These are phyloP conservation scores for Pristionchus mayeri DNA, from an alignment of 2,888 invertebrate species.

Conservation along the genomic window DNA sequence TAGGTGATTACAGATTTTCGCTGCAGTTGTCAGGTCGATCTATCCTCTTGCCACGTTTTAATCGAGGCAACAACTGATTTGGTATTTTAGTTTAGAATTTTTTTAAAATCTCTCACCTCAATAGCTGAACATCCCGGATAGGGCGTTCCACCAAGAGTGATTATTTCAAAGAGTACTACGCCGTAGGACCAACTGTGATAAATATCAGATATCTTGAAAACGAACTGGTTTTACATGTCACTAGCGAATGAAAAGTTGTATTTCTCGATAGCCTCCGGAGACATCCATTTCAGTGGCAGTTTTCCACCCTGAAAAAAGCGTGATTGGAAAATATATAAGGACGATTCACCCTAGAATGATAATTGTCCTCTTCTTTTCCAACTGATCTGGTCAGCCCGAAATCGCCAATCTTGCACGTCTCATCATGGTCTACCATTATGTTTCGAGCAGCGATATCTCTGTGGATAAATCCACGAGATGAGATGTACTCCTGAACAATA, in stretches of 20 bases:
- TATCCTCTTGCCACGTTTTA: conserved; percentile 6
- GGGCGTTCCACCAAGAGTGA: conserved; percentile 37
- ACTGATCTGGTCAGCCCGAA: conserved; percentile 5
- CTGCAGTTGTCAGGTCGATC: background rate
- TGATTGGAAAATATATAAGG: too few relatives aligned
- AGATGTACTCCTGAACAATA: conserved; percentile 6
- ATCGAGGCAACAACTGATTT: background rate
- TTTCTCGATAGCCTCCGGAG: conserved; percentile 31
- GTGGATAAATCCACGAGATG: background rate
- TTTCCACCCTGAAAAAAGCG: conserved; percentile 26
- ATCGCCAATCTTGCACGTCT: conserved; percentile 38
- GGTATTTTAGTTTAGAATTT: too few relatives aligned
- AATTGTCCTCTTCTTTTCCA: background rate
- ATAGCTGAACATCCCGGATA: conserved; percentile 26
- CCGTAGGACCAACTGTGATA: conserved; percentile 36
- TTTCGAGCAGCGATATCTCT: conserved; percentile 39
- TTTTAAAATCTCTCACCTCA: background rate
- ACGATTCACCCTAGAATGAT: too few relatives aligned
- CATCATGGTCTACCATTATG: conserved; percentile 31
- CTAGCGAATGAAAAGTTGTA: background rate
- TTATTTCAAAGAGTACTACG: conserved; percentile 15
- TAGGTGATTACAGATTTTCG: background rate
- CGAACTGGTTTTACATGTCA: background rate
- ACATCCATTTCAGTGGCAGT: conserved; percentile 46
- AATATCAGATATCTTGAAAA: background rate